Conservation (phyloP, 2,888 invertebrate species). For the Pinctada fucata region DNA sequence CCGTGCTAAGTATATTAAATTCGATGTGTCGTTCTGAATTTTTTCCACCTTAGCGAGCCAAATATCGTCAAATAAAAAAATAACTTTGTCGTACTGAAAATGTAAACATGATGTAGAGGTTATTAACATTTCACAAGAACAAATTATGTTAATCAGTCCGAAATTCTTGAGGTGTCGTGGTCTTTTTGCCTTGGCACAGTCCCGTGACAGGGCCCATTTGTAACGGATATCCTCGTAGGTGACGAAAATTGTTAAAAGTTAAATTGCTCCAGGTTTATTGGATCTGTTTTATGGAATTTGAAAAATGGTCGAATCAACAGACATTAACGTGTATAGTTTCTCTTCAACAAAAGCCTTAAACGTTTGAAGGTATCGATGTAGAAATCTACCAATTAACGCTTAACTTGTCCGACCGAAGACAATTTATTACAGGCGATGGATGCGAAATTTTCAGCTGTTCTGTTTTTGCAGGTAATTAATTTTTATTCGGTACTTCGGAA, state of each 20-base stretch:
- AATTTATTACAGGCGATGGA: neutral
- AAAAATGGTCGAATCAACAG: neutral
- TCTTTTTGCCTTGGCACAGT: neutral
- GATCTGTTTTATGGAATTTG: neutral
- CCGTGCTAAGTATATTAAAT: too few relatives aligned
- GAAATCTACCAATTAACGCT: neutral
- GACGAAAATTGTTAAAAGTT: neutral
- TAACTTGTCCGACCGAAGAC: neutral
- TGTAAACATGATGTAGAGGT: neutral
- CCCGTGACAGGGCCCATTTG: neutral
- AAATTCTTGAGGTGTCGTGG: neutral
- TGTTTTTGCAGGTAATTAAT: neutral
- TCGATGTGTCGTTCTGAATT: too few relatives aligned
- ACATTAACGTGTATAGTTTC: too few relatives aligned
- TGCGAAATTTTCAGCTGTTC: slow-evolving; percentile 10
- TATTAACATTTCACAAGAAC: slow-evolving; percentile 1
- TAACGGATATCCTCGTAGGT: neutral
- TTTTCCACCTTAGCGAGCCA: neutral
- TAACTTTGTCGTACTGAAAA: neutral
- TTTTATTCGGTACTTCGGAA: neutral
- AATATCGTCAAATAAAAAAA: neutral
- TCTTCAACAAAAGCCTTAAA: neutral
- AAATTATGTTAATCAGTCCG: neutral
- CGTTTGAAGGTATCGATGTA: neutral
- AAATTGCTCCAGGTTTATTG: neutral